Evolutionary conservation across 2,797 vertebrate genomes (phyloP).

Genomic region (Cyprinella venusta): DNA sequence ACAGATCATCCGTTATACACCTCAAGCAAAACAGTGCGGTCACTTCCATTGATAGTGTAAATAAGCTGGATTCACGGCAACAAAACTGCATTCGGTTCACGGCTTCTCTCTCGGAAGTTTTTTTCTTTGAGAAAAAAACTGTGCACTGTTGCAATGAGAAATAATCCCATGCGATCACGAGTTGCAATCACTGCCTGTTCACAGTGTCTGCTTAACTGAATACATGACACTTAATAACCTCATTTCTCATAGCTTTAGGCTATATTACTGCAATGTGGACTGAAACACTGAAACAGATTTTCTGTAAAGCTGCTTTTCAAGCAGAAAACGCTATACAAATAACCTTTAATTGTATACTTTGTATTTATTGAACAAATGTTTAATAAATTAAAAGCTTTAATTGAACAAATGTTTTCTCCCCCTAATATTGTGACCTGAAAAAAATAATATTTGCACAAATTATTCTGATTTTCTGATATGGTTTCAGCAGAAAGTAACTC

Average conservation of each 20-base stretch:
- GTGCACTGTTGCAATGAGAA: neutral
- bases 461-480: neutral
- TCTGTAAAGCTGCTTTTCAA: neutral
- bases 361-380: neutral
- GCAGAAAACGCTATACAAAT: neutral
- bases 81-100: slow-evolving; percentile 23
- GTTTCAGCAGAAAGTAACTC: neutral
- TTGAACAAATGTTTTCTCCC: neutral
- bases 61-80: slow-evolving; percentile 13
- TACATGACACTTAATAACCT: neutral
- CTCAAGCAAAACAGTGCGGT: slow-evolving; percentile 41
- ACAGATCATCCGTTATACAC: slow-evolving; percentile 42
- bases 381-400: no score
- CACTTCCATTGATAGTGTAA: slow-evolving; percentile 27
- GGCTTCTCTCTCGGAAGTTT: neutral
- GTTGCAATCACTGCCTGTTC: neutral
- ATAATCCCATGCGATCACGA: neutral
- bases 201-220: neutral
- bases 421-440: neutral
- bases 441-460: neutral
- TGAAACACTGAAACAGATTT: neutral
- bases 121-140: neutral
- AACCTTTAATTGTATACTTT: neutral
- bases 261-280: neutral
- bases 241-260: neutral